Evolutionary conservation across 2,888 invertebrate species (phyloP), one percentile per base, ranked within the genome.

Genomic region (Subacronicta megacephala): DNA sequence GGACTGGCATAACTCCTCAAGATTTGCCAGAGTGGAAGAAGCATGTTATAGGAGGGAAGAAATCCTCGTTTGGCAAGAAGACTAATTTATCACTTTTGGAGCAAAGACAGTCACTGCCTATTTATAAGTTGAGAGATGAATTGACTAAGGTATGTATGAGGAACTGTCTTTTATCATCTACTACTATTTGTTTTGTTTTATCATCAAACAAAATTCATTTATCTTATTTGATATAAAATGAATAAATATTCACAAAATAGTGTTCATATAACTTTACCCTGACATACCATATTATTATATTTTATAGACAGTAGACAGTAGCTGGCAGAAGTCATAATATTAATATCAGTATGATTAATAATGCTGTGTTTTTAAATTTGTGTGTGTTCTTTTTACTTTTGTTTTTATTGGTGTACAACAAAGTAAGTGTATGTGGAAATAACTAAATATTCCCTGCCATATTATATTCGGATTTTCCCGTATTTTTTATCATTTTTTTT

Each of bases 11-110:
- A 16, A 96, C 97, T 46, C 96, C 96, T 0, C 97, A 97, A 84
- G 99, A 99, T 82, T 94, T 99, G 63, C 99, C 99, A 0, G 99
- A 99, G 87, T 99, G 99, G 99, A 99, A 99, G 90, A 99, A 99
- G 80, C 99, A 99, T 82, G 98, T 99, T 0, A 99, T 99, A 56
- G 99, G 99, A 1, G 99, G 99, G 0, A 98, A 99, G 85, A 99
- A 99, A 85, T 99, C 99, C 0, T 99, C 99, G 0, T 99, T 99
- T 82, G 99, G 99, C 36, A 99, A 98, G 90, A 99, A 99, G 87
- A 99, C 99, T 0, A 99, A 98, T 78, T 94, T 99, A 83, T 97
- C 98, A 0, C 95, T 99, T 20, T 89, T 99, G 35, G 99, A 99
- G 84, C 99, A 99, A 89, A 95, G 99, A 16, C 98, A 99, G 86